A percentile compares a stretch with the other conserved stretches of the same genome.
Conservation (phyloP, 1,140 invertebrate genomes). For the Laodelphax striatellus region DNA sequence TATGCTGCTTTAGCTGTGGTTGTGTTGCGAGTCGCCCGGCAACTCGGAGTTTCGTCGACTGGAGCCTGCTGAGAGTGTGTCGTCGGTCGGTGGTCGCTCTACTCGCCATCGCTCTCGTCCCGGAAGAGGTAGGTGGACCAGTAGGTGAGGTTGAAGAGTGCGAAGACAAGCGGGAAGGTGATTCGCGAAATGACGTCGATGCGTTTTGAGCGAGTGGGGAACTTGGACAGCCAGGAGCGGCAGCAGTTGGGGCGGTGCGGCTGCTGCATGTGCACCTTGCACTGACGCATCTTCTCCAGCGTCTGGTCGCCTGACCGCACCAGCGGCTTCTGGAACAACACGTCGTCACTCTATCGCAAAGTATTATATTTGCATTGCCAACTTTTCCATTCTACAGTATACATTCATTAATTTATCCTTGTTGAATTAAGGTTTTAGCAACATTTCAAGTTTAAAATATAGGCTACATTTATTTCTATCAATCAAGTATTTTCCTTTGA, state of each 20-base stretch:
- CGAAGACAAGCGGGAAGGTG: slow-evolving; percentile 84
- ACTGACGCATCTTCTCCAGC: slow-evolving; percentile 73
- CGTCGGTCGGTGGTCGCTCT: neutral
- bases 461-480: no score
- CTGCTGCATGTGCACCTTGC: slow-evolving; percentile 57
- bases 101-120: slow-evolving; percentile 40
- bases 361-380: neutral
- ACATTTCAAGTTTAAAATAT: no score
- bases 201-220: slow-evolving; percentile 80
- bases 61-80: no score
- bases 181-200: slow-evolving; percentile 92
- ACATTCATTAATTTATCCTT: no score
- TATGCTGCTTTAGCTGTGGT: no score
- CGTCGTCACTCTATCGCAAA: neutral
- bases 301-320: slow-evolving; percentile 65
- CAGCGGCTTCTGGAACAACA: slow-evolving; percentile 68
- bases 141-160: slow-evolving; percentile 89
- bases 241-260: slow-evolving; percentile 72
- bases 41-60: no score
- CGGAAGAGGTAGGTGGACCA: slow-evolving; percentile 86
- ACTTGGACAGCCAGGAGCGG: slow-evolving; percentile 87
- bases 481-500: no score
- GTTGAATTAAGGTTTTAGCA: no score
- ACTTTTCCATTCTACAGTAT: no score
- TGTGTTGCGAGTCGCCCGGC: no score